A percentile compares a stretch with the other conserved stretches of the same genome.
phyloP scores from a whole-genome alignment of 2,113 vertebrate genomes.

The Promerops cafer region DNA sequence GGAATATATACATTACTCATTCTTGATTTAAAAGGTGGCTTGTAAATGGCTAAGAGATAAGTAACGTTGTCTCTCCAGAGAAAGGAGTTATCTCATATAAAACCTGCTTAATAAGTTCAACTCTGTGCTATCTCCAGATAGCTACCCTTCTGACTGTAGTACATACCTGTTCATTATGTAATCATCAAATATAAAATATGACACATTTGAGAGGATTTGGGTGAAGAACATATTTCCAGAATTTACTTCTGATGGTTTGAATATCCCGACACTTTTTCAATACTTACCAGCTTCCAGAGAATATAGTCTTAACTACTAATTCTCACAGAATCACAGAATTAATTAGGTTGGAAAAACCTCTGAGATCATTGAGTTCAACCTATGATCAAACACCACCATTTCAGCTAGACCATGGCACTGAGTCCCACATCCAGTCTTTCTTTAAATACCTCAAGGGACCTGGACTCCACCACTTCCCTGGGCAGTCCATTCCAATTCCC shows the following conservation, averaged over 20 bases:
- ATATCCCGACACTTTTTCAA: not conserved
- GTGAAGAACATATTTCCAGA: not conserved
- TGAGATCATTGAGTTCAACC: not conserved
- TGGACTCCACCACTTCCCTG: not conserved
- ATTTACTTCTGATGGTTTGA: not conserved
- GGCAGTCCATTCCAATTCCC: not conserved
- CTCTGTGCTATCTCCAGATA: not conserved
- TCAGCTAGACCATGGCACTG: too few relatives aligned
- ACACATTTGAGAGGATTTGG: not conserved
- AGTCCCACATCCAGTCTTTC: not conserved
- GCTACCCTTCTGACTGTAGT: not conserved
- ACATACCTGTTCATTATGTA: accelerated
- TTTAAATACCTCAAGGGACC: not conserved
- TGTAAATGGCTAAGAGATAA: not conserved
- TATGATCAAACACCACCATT: not conserved
- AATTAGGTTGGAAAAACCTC: not conserved
- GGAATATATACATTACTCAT: not conserved
- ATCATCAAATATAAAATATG: not conserved
- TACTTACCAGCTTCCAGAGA: not conserved
- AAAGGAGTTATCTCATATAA: not conserved
- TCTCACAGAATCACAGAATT: not conserved
- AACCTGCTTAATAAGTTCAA: not conserved
- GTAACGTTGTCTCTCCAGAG: not conserved
- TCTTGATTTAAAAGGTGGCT: not conserved
- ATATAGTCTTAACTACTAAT: not conserved